Conservation (phyloP, 1,140 invertebrate genomes). For the Monomorium pharaonis region DNA sequence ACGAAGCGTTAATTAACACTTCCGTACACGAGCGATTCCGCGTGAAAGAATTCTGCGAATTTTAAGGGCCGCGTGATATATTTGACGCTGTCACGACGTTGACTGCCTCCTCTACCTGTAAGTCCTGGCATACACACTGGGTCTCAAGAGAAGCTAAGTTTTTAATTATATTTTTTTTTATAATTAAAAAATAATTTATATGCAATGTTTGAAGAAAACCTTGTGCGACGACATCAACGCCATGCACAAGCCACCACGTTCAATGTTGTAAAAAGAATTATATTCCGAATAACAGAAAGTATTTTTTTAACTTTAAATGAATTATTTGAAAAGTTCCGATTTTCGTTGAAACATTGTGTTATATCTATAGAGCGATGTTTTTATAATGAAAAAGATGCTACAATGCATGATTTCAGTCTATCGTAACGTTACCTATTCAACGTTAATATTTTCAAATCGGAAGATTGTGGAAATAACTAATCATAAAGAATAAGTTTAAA, state of each 20-base stretch:
- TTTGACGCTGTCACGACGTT: not conserved
- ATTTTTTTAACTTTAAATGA: too few species aligned
- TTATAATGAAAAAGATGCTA: not conserved
- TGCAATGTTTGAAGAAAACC: too few species aligned
- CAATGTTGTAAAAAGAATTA: too few species aligned
- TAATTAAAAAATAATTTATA: too few species aligned
- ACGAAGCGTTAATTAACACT: constrained; percentile 39
- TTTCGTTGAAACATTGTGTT: not conserved
- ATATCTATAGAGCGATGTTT: not conserved
- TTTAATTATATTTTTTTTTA: too few species aligned
- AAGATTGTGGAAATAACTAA: not conserved
- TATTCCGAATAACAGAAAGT: too few species aligned
- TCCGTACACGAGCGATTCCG: constrained; percentile 1
- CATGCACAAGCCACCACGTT: too few species aligned
- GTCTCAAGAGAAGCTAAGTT: too few species aligned
- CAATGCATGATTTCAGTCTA: not conserved
- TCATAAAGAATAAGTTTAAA: not conserved
- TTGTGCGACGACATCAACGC: too few species aligned
- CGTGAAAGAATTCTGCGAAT: not conserved
- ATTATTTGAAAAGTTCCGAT: too few species aligned
- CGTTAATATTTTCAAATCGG: not conserved
- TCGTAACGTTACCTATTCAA: not conserved
- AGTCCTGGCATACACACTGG: not conserved
- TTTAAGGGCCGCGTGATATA: not conserved
- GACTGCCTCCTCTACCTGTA: not conserved